phyloP scores from a whole-genome alignment of 2,888 invertebrate genomes.

The Sminthurides aquaticus region DNA sequence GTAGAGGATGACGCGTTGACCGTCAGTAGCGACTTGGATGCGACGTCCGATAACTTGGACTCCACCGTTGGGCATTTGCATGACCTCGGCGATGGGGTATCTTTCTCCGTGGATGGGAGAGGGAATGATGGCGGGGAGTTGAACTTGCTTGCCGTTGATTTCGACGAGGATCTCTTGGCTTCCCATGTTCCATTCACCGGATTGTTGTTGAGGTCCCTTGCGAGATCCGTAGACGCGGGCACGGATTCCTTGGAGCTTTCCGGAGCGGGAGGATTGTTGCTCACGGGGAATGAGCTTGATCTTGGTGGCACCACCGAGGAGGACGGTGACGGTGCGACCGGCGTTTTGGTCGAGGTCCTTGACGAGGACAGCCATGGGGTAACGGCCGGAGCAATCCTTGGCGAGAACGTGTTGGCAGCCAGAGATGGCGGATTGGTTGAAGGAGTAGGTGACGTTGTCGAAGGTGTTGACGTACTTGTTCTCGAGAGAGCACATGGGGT shows the following conservation, averaged over 20 bases:
- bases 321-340: slow-evolving; percentile 29
- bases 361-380: slow-evolving; percentile 46
- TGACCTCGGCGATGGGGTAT: slow-evolving; percentile 31
- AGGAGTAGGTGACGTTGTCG: slow-evolving; percentile 57
- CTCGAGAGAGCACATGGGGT: slow-evolving; percentile 57
- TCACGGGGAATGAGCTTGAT: slow-evolving; percentile 28
- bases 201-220: slow-evolving; percentile 14
- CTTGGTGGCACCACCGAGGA: slow-evolving; percentile 30
- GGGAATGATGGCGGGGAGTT: slow-evolving; percentile 31
- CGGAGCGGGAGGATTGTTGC: slow-evolving; percentile 5
- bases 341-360: slow-evolving; percentile 42
- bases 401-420: slow-evolving; percentile 47
- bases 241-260: background rate
- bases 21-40: slow-evolving; percentile 38
- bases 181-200: background rate
- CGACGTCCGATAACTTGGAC: slow-evolving; percentile 36
- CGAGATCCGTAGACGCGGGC: slow-evolving; percentile 3
- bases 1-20: slow-evolving; percentile 33
- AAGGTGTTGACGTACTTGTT: slow-evolving; percentile 56
- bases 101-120: slow-evolving; percentile 16
- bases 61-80: slow-evolving; percentile 37
- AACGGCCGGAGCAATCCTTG: slow-evolving; percentile 47
- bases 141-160: slow-evolving; percentile 34
- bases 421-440: slow-evolving; percentile 45
- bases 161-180: slow-evolving; percentile 23